Conservation (phyloP, 2,113 vertebrate genomes). For the Microcebus griseorufus region DNA sequence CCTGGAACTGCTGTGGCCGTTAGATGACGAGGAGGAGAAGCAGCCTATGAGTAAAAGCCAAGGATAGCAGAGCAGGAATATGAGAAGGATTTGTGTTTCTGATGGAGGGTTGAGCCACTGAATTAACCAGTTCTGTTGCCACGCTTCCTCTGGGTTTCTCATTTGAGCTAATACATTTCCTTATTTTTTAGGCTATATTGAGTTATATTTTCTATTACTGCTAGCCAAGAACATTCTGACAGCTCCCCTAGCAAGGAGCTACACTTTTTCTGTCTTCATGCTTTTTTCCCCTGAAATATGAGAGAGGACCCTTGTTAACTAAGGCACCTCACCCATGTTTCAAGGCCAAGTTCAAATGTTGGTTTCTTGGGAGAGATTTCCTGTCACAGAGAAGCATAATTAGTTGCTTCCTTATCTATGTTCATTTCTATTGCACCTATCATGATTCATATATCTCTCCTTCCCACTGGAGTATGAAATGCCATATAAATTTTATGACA, state of each 20-base stretch:
- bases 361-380: neutral
- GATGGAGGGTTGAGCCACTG: neutral
- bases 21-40: neutral
- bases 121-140: neutral
- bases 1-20: neutral
- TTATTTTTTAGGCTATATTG: neutral
- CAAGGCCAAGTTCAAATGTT: neutral
- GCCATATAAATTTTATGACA: neutral
- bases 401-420: neutral
- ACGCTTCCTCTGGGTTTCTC: neutral
- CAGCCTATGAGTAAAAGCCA: neutral
- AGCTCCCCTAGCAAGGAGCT: neutral
- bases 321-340: neutral
- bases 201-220: neutral
- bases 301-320: neutral
- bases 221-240: neutral
- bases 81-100: neutral
- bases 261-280: neutral
- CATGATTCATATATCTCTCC: neutral
- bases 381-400: neutral
- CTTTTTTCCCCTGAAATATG: neutral
- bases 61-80: too few species aligned
- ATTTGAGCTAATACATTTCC: neutral
- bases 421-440: neutral
- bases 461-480: neutral